Base-by-base conservation (phyloP, 2,113 vertebrate species). In the Polypterus senegalus region DNA sequence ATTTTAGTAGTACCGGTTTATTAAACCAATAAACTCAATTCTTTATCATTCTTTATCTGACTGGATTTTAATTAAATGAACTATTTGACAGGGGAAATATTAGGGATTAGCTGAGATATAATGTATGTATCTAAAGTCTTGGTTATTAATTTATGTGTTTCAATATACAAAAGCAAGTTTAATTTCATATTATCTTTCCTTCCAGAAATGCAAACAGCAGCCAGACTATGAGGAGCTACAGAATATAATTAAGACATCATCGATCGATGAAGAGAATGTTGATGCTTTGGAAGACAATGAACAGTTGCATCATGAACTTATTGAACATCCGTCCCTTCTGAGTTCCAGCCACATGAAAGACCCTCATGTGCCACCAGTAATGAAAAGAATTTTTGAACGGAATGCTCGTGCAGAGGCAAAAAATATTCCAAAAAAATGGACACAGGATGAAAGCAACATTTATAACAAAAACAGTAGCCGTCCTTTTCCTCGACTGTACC, bases 171-270 rank as follows among this genome's bases (percentile, higher is more conserved):
- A 27, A 27, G 27, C 27, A 27, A 27, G 27, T 27, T 27, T 27
- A 27, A 27, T 27, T 27, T 27, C 27, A 27, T 27, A 27, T 70
- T 27, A 27, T 70, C 46, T 47, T 54, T 65, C 27, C 51, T 47
- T 63, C 58, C 67, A 88, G 85, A 69, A 65, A 59, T 73, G 70
- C 5, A 72, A 67, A 47, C 70, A 73, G 47, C 72, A 61, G 60
- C 68, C 79, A 8, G 75, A 81, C 71, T 77, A 75, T 0, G 60
- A 80, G 71, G 71, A 79, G 66, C 66, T 85, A 46, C 76, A 71
- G 58, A 54, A 61, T 5, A 49, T 76, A 46, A 62, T 43, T 0
- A 48, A 58, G 44, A 48, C 57, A 6, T 57, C 6, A 1, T 11
- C 51, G 8, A 49, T 54, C 4, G 66, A 27, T 3, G 56, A 69